Evolutionary conservation across 1,140 invertebrate species (phyloP), one percentile per base, ranked within the genome.

Genomic region (Theocolax elegans): DNA sequence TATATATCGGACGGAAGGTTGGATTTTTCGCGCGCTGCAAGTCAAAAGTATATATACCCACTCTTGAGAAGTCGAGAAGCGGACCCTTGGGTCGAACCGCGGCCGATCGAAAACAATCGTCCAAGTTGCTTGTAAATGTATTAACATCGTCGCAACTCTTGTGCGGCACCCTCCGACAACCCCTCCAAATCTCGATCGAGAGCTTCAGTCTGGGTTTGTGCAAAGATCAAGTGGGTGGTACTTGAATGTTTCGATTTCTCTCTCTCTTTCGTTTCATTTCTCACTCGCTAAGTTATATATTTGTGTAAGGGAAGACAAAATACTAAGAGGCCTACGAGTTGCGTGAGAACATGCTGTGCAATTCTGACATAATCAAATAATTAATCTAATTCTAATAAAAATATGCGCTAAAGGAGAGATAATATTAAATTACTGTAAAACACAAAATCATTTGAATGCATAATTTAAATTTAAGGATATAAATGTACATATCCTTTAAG

Each of bases 341-440:
- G 42, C 67, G 67, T 70, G 68, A 70, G 68, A 70, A 70, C 58
- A 44, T 15, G 7, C n/a, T n/a, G n/a, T n/a, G n/a, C n/a, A n/a
- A n/a, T n/a, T n/a, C n/a, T n/a, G n/a, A n/a, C n/a, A n/a, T n/a
- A n/a, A n/a, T n/a, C n/a, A n/a, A n/a, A n/a, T n/a, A n/a, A n/a
- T n/a, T n/a, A n/a, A n/a, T n/a, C n/a, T n/a, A n/a, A n/a, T n/a
- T n/a, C n/a, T n/a, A n/a, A n/a, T n/a, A n/a, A n/a, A n/a, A n/a
- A n/a, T n/a, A n/a, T n/a, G n/a, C n/a, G n/a, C n/a, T n/a, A n/a
- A n/a, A n/a, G n/a, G n/a, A n/a, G n/a, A n/a, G n/a, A n/a, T n/a
- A n/a, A n/a, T n/a, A n/a, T n/a, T n/a, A n/a, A n/a, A n/a, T n/a
- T n/a, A n/a, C n/a, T n/a, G n/a, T n/a, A n/a, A n/a, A n/a, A n/a